Base-by-base conservation (phyloP, 2,113 vertebrate genomes). In the Tachysurus vachellii region DNA sequence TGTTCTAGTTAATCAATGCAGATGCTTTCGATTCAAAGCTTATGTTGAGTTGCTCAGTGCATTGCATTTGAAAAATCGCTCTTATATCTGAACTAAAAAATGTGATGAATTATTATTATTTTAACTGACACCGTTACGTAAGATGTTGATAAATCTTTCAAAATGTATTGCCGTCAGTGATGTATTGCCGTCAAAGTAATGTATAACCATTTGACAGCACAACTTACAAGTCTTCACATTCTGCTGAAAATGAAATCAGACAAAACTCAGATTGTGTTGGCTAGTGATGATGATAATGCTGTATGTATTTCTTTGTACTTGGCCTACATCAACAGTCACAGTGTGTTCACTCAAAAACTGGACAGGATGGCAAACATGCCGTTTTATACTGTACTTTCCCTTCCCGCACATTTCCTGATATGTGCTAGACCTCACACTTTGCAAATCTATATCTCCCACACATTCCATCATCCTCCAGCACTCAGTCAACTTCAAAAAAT, bases 221-320 rank as follows among this genome's bases (percentile, higher is more conserved):
- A 47, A 50, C 23, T 62, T 73, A 89, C 88, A 90, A 85, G 71
- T 61, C 73, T 86, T 85, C 47, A 76, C 56, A 77, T 83, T 64
- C 19, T 71, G 81, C 56, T 80, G 85, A 89, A 92, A 93, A 88
- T 89, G 80, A 86, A 89, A 90, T 85, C 85, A 87, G 85, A 87
- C 56, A 56, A 83, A 89, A 47, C 68, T 85, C 61, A 84, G 82
- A 82, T 31, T 81, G 85, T 90, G 80, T 84, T 90, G 91, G 91
- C 90, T 89, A 80, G 61, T 91, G 53, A 79, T 91, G 90, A 88
- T 88, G 90, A 85, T 88, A 90, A 82, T 81, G 91, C 88, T 91
- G 90, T 88, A 91, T 87, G 80, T 91, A 73, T 81, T 73, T 91
- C 89, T 91, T 92, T 93, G 92, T 93, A 90, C 92, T 91, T 92